These are phyloP conservation scores for Pao palembangensis DNA, from an alignment of 2,113 vertebrate genomes.

Conservation along the genomic window DNA sequence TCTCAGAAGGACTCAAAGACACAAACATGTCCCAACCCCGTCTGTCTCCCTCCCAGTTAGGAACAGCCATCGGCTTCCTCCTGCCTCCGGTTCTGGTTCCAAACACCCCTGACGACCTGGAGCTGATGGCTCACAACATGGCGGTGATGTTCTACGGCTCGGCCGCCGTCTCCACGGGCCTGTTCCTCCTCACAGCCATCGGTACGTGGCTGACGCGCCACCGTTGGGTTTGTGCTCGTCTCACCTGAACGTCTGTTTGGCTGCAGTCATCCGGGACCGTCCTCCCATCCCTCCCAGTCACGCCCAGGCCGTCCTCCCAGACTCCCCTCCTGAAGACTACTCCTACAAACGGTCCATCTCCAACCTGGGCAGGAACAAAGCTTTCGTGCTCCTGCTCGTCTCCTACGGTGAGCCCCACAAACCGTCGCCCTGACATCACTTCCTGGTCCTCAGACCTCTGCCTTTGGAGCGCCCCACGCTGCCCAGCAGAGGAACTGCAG, in stretches of 20 bases:
- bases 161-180: constrained; percentile 79
- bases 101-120: constrained; percentile 69
- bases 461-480: no score
- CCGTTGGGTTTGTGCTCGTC: background rate
- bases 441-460: background rate
- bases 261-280: constrained; percentile 83
- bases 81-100: constrained; percentile 92
- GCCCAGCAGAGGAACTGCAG: no score
- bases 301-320: constrained; percentile 78
- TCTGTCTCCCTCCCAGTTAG: constrained; percentile 74
- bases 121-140: constrained; percentile 82
- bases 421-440: no score
- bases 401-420: constrained; percentile 75
- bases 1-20: no score
- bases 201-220: constrained; percentile 63
- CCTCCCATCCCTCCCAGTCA: constrained; percentile 83
- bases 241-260: background rate
- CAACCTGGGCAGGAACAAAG: constrained; percentile 79
- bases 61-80: constrained; percentile 90
- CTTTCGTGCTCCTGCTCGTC: constrained; percentile 85
- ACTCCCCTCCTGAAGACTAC: constrained; percentile 68
- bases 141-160: constrained; percentile 94
- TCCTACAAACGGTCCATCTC: constrained; percentile 83
- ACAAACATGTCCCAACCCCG: background rate
- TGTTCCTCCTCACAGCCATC: constrained; percentile 83